Evolutionary conservation across 1,140 invertebrate genomes (phyloP), one percentile per base, ranked within the genome.

Genomic region (Steinernema feltiae): DNA sequence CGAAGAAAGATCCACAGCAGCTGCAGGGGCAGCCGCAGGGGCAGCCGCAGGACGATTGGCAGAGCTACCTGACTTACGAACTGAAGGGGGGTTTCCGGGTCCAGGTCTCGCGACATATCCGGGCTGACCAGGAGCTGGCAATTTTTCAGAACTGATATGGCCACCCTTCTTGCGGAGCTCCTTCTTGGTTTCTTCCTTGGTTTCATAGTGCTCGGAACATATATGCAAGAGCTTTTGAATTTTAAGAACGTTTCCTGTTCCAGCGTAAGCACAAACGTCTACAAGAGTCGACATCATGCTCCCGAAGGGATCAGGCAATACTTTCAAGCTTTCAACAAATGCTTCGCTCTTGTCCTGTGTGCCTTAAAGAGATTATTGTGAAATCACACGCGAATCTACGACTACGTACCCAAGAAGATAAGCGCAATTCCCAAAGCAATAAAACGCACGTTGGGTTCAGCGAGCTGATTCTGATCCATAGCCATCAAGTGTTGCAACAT

Each of bases 221-320:
- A 99, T 94, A 86, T 99, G 96, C 30, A 99, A 88, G 77, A 99
- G 90, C 83, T 97, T 91, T 86, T 99, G 97, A 70, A 99, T 93
- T 87, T 98, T 97, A 0, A 99, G 89, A 1, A 99, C 97, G 89
- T 99, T 98, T 0, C 97, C 97, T 69, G 97, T 98, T 76, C 95
- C 97, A 12, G 97, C 97, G 89, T 98, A 99, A 0, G 96, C 95
- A 88, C 96, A 99, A 81, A 98, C 93, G 83, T 98, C 96, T 18
- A 99, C 92, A 85, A 98, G 91, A 30, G 95, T 95, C 76, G 91
- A 92, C 15, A 95, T 94, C 87, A 89, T 88, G 2, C 94, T 95
- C 83, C 92, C 93, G 82, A 98, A 94, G 0, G 96, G 95, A 86
- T 98, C 94, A 0, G 93, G 92, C 27, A 98, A 88, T 17, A 96